Base-by-base conservation (phyloP, 2,797 vertebrate species). In the Urocyon cinereoargenteus region DNA sequence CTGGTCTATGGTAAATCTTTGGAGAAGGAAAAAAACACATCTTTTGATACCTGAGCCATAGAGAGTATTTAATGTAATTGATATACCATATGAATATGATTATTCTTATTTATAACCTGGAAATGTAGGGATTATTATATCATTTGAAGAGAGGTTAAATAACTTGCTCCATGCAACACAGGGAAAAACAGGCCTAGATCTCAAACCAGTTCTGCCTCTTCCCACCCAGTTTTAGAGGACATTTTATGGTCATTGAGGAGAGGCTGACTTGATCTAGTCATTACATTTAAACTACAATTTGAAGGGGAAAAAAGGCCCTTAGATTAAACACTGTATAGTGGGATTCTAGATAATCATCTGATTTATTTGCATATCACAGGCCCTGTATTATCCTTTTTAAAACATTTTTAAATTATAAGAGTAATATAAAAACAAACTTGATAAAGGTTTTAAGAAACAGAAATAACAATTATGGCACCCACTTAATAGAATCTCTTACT, bases 1-100 rank as follows among this genome's bases (percentile, higher is more conserved):
- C n/a, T 90, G 31, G n/a, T 84, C 81, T 21, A 57, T 36, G 59
- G 40, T 94, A 95, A 96, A 96, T 88, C 94, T 89, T 91, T 96
- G 70, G 68, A 91, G 24, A 93, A 77, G 34, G 72, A 96, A 70
- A 18, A 62, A 94, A 91, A 78, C 61, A 64, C 53, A 70, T 91
- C 36, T 96, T 96, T 92, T 94, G 51, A 91, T 72, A 93, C 26
- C 10, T 78, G 64, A 95, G 62, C 34, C 55, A 81, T 36, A 86
- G 49, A 93, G 73, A 16, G 22, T 51, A 96, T 90, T 95, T 95
- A 82, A 94, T 86, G 79, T 95, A 94, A 79, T 51, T 91, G 59
- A 64, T 59, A 87, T 3, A 26, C 62, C 10, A 73, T 68, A 34
- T 57, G 53, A 62, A n/a, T 34, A 22, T 18, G 77, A 6, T 84